These are phyloP conservation scores for Paelopatides confundens DNA, from an alignment of 53 echinoderm and acorn worm genomes.

Conservation along the genomic window DNA sequence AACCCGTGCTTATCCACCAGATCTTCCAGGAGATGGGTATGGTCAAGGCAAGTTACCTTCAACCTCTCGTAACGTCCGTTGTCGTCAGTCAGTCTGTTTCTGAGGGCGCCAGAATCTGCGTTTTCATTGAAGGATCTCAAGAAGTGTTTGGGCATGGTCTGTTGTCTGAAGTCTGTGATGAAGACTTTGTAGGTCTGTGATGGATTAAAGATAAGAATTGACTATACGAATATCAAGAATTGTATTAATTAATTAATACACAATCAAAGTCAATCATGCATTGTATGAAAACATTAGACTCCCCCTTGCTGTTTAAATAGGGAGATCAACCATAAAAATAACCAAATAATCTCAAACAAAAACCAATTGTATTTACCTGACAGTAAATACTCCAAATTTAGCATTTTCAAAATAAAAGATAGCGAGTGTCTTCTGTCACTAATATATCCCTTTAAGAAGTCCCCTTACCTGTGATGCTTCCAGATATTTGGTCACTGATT, in stretches of 20 bases:
- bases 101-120: slow-evolving; percentile 66
- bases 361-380: too few species aligned
- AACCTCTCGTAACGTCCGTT: slow-evolving; percentile 84
- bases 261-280: too few species aligned
- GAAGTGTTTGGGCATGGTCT: slow-evolving; percentile 72
- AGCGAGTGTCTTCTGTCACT: too few species aligned
- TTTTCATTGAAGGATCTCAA: slow-evolving; percentile 79
- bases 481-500: slow-evolving; percentile 81
- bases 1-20: slow-evolving; percentile 80
- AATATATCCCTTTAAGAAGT: too few species aligned
- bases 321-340: too few species aligned
- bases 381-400: too few species aligned
- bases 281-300: too few species aligned
- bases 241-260: too few species aligned
- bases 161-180: slow-evolving; percentile 80
- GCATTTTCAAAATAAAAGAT: too few species aligned
- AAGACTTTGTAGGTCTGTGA: slow-evolving; percentile 80
- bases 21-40: slow-evolving; percentile 66
- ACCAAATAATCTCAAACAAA: too few species aligned
- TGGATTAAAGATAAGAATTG: not conserved
- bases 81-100: slow-evolving; percentile 63
- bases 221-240: too few species aligned
- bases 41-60: slow-evolving; percentile 78
- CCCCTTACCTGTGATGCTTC: slow-evolving; percentile 38
- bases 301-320: too few species aligned